phyloP scores from a whole-genome alignment of 2,113 vertebrate genomes.

The Cyprichromis sp. region DNA sequence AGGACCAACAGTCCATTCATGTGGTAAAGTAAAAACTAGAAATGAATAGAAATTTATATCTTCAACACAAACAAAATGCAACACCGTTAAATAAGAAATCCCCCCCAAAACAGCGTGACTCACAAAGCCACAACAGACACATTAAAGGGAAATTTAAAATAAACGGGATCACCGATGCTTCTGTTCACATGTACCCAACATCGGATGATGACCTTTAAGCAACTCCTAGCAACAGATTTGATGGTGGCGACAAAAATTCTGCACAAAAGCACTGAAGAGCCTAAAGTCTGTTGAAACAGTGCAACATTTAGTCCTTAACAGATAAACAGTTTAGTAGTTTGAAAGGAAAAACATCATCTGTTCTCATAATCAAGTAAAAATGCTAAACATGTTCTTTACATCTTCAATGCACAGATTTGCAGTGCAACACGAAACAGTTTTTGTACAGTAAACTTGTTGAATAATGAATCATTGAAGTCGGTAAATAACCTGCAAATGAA shows the following conservation, averaged over 20 bases:
- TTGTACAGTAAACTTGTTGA: not conserved
- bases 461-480: not conserved
- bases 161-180: not conserved
- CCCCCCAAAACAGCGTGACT: not conserved
- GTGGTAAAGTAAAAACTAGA: not conserved
- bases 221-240: not conserved
- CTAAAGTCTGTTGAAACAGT: not conserved
- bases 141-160: not conserved
- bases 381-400: accelerated
- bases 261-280: not conserved
- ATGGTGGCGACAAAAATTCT: not conserved
- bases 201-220: not conserved
- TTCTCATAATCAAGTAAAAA: not conserved
- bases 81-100: not conserved
- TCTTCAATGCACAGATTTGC: not conserved
- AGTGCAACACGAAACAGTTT: not conserved
- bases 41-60: not conserved
- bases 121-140: not conserved
- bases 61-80: not conserved
- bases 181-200: not conserved
- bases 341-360: not conserved
- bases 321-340: not conserved
- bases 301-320: not conserved
- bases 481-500: not conserved
- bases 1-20: not conserved